Evolutionary conservation across 1,140 invertebrate genomes (phyloP), one percentile per base, ranked within the genome.

Genomic region (Kradibia gibbosae): DNA sequence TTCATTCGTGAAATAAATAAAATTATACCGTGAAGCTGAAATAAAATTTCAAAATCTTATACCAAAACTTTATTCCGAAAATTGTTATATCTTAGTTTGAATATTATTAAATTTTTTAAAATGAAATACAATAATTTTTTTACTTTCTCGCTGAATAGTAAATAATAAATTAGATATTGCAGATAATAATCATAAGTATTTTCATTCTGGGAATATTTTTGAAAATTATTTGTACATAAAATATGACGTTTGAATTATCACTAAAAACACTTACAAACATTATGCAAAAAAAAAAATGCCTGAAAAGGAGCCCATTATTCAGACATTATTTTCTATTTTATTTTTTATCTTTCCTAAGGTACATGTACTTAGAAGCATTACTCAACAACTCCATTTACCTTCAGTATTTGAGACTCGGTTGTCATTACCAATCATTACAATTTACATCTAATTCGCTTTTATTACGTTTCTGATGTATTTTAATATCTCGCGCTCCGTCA

Each of bases 291-390:
- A 60, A 36, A 36, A 39, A 67, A 1, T 4, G 3, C 15, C 2
- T 2, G 22, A 67, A 70, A 70, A 42, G 3, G 3, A 70, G 10
- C 22, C 11, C 1, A 42, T 31, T 31, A 8, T 77, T 62, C 45
- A 78, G 62, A 78, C 36, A 78, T 67, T 10, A 53, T 70, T 70
- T 78, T 78, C 62, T 72, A 67, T 71, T 72, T 79, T 79, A 72
- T 72, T 79, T 31, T 22, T 76, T 76, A 45, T 45, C 34, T 75
- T 72, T 79, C 50, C 53, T 60, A 79, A 79, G 57, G 34, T 79
- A 79, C 77, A 79, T 57, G 13, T 71, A 45, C 10, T 79, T 57
- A 79, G 72, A 22, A 71, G 53, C n/a, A 5, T 79, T 48, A 15
- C 15, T 79, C 25, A 31, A 42, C 15, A 7, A 8, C 48, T 55